phyloP scores from a whole-genome alignment of 2,113 vertebrate species.

The Zapus hudsonius region DNA sequence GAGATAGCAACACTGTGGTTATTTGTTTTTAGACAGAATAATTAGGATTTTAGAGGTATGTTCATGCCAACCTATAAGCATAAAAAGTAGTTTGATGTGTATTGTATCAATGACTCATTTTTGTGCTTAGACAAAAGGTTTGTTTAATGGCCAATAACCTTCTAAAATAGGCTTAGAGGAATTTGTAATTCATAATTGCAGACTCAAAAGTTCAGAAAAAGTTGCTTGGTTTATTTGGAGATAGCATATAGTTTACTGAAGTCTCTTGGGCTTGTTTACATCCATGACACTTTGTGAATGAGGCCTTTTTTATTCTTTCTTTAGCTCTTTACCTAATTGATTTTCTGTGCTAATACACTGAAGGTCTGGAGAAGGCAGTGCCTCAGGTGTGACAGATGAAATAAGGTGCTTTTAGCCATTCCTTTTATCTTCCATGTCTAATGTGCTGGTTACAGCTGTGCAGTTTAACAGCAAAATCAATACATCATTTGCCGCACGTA shows the following conservation, averaged over 20 bases:
- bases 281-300: constrained; percentile 82
- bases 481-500: constrained; percentile 87
- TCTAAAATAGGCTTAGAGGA: neutral
- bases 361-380: constrained; percentile 86
- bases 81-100: neutral
- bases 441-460: constrained; percentile 90
- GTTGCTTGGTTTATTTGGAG: constrained; percentile 77
- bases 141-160: constrained; percentile 39
- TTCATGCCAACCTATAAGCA: neutral
- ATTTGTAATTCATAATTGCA: constrained; percentile 68
- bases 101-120: constrained; percentile 51
- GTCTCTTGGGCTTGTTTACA: constrained; percentile 77
- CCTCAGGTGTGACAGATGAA: constrained; percentile 90
- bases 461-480: constrained; percentile 89
- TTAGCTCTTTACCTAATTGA: constrained; percentile 90
- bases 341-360: constrained; percentile 89
- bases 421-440: constrained; percentile 89
- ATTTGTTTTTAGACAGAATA: neutral
- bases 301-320: constrained; percentile 79
- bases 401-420: constrained; percentile 88
- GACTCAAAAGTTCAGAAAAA: constrained; percentile 75
- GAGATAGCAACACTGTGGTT: neutral
- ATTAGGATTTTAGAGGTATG: neutral
- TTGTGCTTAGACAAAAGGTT: constrained; percentile 2
- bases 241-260: constrained; percentile 72